Evolutionary conservation across 2,888 invertebrate species (phyloP).

Genomic region (Orthosia gracilis): DNA sequence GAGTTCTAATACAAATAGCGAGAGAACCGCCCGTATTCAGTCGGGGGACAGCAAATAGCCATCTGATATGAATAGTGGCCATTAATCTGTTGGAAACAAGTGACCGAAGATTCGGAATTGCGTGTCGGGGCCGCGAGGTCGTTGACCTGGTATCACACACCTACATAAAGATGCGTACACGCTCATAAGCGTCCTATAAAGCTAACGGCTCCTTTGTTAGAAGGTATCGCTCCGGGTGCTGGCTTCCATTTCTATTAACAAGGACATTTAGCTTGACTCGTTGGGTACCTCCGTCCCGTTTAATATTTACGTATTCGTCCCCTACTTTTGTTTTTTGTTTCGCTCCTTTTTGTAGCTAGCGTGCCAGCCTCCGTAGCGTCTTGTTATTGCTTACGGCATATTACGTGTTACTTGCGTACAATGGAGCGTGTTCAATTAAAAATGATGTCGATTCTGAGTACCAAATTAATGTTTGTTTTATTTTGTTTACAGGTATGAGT

Average conservation of each 20-base stretch:
- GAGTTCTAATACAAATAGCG: constrained; percentile 65
- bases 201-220: constrained; percentile 69
- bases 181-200: constrained; percentile 60
- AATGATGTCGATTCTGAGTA: constrained; percentile 48
- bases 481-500: constrained; percentile 64
- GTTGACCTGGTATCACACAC: constrained; percentile 61
- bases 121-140: constrained; percentile 64
- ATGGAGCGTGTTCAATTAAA: constrained; percentile 39
- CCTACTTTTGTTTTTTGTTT: constrained; percentile 34
- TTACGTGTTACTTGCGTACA: constrained; percentile 30
- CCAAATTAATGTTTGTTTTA: constrained; percentile 65
- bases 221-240: constrained; percentile 55
- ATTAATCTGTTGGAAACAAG: constrained; percentile 78
- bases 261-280: constrained; percentile 74
- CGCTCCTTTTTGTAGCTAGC: constrained; percentile 20
- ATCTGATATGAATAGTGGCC: constrained; percentile 74
- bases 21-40: constrained; percentile 57
- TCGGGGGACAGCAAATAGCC: constrained; percentile 70
- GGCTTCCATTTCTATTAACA: constrained; percentile 71
- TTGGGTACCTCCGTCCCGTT: constrained; percentile 63
- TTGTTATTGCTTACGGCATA: constrained; percentile 45
- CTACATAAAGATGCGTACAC: constrained; percentile 66
- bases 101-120: constrained; percentile 72
- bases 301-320: constrained; percentile 69
- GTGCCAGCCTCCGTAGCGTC: constrained; percentile 23